These are phyloP conservation scores for Orgyia antiqua DNA, from an alignment of 2,888 invertebrate genomes.

Conservation along the genomic window DNA sequence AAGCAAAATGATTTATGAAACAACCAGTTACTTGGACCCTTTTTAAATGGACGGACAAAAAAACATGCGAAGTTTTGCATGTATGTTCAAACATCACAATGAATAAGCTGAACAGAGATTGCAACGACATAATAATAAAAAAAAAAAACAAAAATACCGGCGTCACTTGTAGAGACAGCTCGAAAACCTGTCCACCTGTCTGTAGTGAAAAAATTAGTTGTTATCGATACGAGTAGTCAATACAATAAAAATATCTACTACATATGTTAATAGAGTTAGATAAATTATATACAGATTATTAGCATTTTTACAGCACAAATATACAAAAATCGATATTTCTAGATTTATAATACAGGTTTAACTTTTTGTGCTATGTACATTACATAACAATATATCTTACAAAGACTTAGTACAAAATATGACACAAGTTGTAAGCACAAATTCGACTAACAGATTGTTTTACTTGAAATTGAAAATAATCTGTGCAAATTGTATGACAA, in stretches of 20 bases:
- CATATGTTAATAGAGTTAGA: slow-evolving; percentile 2
- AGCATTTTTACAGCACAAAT: slow-evolving; percentile 3
- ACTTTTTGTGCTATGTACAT: not conserved
- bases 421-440: too few relatives aligned
- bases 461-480: too few relatives aligned
- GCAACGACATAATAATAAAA: slow-evolving; percentile 21
- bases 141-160: slow-evolving; percentile 51
- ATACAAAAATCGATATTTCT: too few relatives aligned
- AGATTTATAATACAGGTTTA: too few relatives aligned
- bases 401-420: too few relatives aligned
- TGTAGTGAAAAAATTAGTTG: slow-evolving; percentile 61
- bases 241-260: slow-evolving; percentile 2
- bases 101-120: slow-evolving; percentile 14
- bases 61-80: too few relatives aligned
- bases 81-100: slow-evolving; percentile 17
- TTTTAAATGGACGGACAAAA: too few relatives aligned
- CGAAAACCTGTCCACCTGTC: slow-evolving; percentile 61
- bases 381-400: too few relatives aligned
- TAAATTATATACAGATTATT: not conserved
- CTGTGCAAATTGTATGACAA: too few relatives aligned
- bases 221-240: slow-evolving; percentile 22
- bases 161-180: slow-evolving; percentile 52
- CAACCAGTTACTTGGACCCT: too few relatives aligned
- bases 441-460: too few relatives aligned
- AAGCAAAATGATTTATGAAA: too few relatives aligned